Percentiles rank a stretch among this genome's conserved stretches.
Evolutionary conservation across 2,888 invertebrate genomes (phyloP).

Genomic region (Ceratothoa steindachneri): DNA sequence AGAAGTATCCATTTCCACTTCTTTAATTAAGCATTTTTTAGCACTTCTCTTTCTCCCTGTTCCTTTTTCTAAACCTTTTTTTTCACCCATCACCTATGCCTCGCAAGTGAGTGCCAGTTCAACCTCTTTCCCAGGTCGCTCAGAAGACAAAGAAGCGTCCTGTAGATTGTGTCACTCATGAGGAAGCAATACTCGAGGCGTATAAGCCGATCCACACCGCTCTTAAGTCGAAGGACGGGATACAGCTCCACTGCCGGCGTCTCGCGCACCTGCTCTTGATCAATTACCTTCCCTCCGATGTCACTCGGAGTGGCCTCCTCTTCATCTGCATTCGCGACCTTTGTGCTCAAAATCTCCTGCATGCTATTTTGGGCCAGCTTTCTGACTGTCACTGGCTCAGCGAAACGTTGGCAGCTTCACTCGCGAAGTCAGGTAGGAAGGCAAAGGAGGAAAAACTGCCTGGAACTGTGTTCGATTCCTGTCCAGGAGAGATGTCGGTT

Average conservation of each 20-base stretch:
- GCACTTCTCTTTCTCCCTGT: no score
- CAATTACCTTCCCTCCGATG: constrained; percentile 37
- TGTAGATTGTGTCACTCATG: background rate
- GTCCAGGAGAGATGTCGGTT: background rate
- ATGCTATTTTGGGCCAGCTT: constrained; percentile 35
- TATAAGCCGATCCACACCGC: constrained; percentile 38
- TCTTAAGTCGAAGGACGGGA: constrained; percentile 32
- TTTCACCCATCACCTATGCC: no score
- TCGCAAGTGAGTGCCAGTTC: no score
- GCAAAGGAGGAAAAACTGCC: constrained; percentile 2
- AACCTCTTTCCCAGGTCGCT: no score
- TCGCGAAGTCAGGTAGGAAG: constrained; percentile 23
- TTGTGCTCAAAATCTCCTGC: constrained; percentile 44
- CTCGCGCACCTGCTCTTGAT: constrained; percentile 35
- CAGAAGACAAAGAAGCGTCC: background rate
- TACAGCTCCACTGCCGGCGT: constrained; percentile 29
- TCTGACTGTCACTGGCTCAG: constrained; percentile 45
- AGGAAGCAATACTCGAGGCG: background rate
- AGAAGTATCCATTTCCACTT: no score
- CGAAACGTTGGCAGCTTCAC: constrained; percentile 24
- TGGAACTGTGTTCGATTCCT: background rate
- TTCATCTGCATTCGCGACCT: constrained; percentile 36
- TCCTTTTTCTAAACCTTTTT: no score
- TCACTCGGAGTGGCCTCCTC: constrained; percentile 37
- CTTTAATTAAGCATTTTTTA: no score